These are phyloP conservation scores for Eupithecia subumbrata DNA, from an alignment of 2,888 invertebrate species.

Conservation along the genomic window DNA sequence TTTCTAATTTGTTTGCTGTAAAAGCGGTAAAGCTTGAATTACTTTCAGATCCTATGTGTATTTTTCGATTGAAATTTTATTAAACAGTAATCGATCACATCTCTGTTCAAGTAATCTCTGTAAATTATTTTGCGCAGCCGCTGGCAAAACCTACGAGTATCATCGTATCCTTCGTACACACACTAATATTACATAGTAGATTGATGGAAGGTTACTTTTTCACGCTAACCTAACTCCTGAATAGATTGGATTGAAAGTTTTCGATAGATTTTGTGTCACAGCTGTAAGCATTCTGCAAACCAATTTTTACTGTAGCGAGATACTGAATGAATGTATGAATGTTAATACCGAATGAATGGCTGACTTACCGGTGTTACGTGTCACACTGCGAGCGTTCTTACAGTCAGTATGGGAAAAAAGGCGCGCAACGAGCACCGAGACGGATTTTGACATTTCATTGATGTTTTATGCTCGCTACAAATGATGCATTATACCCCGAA, in stretches of 20 bases:
- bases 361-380: too few species aligned
- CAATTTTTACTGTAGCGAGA: neutral
- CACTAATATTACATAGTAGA: neutral
- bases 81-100: neutral
- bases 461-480: too few species aligned
- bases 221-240: neutral
- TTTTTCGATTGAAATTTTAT: neutral
- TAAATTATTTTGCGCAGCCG: neutral
- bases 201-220: neutral
- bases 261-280: neutral
- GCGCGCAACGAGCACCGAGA: too few species aligned
- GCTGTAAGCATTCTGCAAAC: neutral
- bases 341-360: too few species aligned
- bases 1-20: constrained; percentile 23
- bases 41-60: neutral
- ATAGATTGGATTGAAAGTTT: neutral
- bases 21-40: neutral
- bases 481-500: too few species aligned
- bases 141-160: neutral
- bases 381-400: too few species aligned
- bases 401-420: too few species aligned
- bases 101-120: too few species aligned
- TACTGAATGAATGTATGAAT: too few species aligned
- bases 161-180: neutral
- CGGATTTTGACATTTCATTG: too few species aligned